Conservation (phyloP, 2,888 invertebrate species). For the Tachina fera region DNA sequence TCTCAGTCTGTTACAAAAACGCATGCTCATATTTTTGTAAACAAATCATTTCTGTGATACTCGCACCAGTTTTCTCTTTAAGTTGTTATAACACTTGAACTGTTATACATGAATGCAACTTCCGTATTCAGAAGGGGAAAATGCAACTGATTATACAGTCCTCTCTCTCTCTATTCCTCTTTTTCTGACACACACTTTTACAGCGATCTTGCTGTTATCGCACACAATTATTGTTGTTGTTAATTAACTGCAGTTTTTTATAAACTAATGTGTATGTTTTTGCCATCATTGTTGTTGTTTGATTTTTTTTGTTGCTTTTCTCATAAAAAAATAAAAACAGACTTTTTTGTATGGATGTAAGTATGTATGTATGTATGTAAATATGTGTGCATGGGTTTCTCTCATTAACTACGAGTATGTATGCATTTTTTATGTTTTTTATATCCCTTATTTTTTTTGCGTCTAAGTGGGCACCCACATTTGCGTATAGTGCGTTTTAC, state of each 20-base stretch:
- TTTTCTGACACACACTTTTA: constrained; percentile 20
- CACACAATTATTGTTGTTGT: constrained; percentile 6
- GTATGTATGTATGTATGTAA: not conserved
- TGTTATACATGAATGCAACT: constrained; percentile 60
- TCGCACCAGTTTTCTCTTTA: not conserved
- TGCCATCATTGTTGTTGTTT: not conserved
- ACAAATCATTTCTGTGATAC: constrained; percentile 49
- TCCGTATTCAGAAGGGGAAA: constrained; percentile 24
- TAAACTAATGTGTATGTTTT: not conserved
- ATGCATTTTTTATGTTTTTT: constrained; percentile 48
- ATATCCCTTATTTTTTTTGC: constrained; percentile 47
- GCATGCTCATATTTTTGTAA: constrained; percentile 56
- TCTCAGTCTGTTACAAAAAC: constrained; percentile 21
- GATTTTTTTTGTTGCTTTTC: not conserved
- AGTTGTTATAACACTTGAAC: constrained; percentile 5
- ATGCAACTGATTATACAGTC: constrained; percentile 29
- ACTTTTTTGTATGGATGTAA: not conserved
- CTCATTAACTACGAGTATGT: not conserved
- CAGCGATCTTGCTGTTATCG: constrained; percentile 45
- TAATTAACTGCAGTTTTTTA: constrained; percentile 57
- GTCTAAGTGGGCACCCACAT: constrained; percentile 66
- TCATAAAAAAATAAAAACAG: constrained; percentile 11
- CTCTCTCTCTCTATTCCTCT: constrained; percentile 27
- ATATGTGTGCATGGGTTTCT: not conserved
- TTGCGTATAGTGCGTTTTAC: constrained; percentile 64